Evolutionary conservation across 2,113 vertebrate genomes (phyloP).

Genomic region (Xenopus borealis): DNA sequence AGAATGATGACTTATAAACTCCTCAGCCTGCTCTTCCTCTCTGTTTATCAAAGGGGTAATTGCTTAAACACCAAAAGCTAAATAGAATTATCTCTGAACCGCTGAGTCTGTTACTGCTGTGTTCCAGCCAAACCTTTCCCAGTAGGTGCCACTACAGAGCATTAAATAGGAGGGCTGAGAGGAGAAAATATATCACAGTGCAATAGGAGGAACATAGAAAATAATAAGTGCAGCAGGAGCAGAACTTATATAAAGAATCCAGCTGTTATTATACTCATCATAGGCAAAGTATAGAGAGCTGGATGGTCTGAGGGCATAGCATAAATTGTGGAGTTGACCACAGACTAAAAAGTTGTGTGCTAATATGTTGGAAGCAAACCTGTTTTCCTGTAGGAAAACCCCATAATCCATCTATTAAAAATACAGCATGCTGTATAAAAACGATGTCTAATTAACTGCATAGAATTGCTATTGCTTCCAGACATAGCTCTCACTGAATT

Average conservation of each 20-base stretch:
- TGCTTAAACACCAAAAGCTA: constrained; percentile 55
- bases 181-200: constrained; percentile 49
- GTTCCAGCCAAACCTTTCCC: constrained; percentile 54
- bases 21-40: constrained; percentile 46
- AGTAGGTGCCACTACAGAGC: constrained; percentile 56
- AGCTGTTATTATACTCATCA: constrained; percentile 7
- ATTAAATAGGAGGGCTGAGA: constrained; percentile 53
- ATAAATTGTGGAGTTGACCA: background rate
- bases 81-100: constrained; percentile 58
- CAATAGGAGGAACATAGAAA: constrained; percentile 47
- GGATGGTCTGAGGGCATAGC: background rate
- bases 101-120: constrained; percentile 51
- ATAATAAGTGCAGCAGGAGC: constrained; percentile 6
- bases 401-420: too few relatives aligned
- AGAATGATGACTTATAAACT: constrained; percentile 50
- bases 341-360: too few relatives aligned
- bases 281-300: background rate
- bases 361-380: too few relatives aligned
- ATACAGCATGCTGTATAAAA: too few relatives aligned
- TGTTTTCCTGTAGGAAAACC: too few relatives aligned
- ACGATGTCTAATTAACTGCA: too few relatives aligned
- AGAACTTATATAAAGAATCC: background rate
- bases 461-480: too few relatives aligned
- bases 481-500: too few relatives aligned
- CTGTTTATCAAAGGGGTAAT: constrained; percentile 50